A percentile compares a stretch with the other conserved stretches of the same genome.
Conservation (phyloP, 2,797 vertebrate species). For the Tangara arthus region DNA sequence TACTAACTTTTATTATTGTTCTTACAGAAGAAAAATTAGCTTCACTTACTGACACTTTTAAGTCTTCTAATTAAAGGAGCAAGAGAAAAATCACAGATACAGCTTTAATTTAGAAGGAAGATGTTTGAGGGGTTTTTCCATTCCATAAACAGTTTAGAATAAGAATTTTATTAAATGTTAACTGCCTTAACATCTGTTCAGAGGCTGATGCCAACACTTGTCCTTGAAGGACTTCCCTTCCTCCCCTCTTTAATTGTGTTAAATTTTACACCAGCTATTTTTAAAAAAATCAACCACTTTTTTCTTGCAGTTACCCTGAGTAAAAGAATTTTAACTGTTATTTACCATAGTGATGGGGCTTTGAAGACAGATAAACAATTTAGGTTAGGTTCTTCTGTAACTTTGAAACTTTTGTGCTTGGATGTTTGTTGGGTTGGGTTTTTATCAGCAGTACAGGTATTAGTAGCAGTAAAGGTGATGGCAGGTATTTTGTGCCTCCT, state of each 20-base stretch:
- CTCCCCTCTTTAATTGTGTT: rapidly evolving
- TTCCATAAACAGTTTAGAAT: neutral
- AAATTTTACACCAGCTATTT: neutral
- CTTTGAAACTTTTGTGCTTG: neutral
- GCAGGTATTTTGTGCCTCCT: neutral
- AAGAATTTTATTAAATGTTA: neutral
- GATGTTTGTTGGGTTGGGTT: neutral
- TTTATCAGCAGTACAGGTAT: neutral
- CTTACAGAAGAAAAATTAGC: neutral
- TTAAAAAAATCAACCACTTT: neutral
- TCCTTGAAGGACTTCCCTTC: neutral
- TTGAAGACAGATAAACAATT: neutral
- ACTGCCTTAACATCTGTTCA: neutral
- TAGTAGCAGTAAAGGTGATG: neutral
- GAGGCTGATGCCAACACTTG: neutral
- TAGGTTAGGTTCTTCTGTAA: neutral
- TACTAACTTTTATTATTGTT: neutral
- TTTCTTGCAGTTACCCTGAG: neutral
- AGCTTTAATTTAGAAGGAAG: neutral
- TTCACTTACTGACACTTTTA: neutral
- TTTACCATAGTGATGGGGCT: neutral
- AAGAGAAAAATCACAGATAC: neutral
- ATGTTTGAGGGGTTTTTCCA: neutral
- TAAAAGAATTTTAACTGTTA: neutral
- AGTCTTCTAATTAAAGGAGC: neutral